These are phyloP conservation scores for Anneissia japonica DNA, from an alignment of 35 echinoderm and acorn worm species.

Conservation along the genomic window DNA sequence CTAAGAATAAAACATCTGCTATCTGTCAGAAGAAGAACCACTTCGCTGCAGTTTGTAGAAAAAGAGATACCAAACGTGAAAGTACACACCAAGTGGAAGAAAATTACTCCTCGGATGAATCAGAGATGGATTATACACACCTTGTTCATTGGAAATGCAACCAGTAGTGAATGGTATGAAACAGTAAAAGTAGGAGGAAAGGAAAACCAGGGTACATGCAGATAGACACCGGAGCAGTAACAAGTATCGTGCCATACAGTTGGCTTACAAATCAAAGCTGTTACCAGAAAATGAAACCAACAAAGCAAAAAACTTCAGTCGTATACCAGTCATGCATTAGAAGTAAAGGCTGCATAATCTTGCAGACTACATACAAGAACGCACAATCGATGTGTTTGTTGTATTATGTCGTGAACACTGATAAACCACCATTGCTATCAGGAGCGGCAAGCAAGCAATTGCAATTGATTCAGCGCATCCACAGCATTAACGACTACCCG, in stretches of 20 bases:
- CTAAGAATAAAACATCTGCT: slow-evolving; percentile 34
- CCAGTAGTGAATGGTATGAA: slow-evolving; percentile 57
- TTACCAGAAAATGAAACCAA: not conserved
- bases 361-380: slow-evolving; percentile 45
- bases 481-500: slow-evolving; percentile 47
- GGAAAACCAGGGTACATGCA: slow-evolving; percentile 8
- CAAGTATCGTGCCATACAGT: slow-evolving; percentile 52
- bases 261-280: not conserved
- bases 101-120: not conserved
- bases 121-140: not conserved
- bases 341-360: slow-evolving; percentile 21
- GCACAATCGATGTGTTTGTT: not conserved
- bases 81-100: slow-evolving; percentile 16
- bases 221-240: slow-evolving; percentile 56
- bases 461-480: slow-evolving; percentile 31
- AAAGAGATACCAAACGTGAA: not conserved
- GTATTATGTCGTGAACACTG: slow-evolving; percentile 47
- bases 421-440: slow-evolving; percentile 43
- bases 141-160: not conserved
- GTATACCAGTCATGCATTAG: slow-evolving; percentile 42
- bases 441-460: slow-evolving; percentile 27
- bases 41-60: slow-evolving; percentile 57
- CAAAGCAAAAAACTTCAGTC: slow-evolving; percentile 36
- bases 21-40: slow-evolving; percentile 47
- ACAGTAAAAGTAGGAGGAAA: slow-evolving; percentile 30